Evolutionary conservation across 2,113 vertebrate species (phyloP).

Genomic region (Dipodomys spectabilis): DNA sequence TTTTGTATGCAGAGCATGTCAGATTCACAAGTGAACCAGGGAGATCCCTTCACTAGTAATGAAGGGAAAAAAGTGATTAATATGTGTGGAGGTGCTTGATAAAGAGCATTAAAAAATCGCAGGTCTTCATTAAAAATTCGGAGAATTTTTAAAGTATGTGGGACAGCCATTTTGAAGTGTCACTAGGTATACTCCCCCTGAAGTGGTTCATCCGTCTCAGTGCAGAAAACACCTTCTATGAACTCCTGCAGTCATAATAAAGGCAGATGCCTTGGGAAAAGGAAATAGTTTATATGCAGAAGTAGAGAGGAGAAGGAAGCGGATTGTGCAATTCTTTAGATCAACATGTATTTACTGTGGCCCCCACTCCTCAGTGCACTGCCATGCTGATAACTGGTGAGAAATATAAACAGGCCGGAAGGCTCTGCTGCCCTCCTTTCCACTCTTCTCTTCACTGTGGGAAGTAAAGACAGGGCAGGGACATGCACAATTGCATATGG

Average conservation of each 20-base stretch:
- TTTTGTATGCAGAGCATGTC: conserved; percentile 79
- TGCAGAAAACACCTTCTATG: conserved; percentile 63
- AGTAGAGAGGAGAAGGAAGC: conserved; percentile 57
- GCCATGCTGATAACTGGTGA: neutral
- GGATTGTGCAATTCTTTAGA: conserved; percentile 54
- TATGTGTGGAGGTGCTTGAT: conserved; percentile 12
- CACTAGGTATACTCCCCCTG: conserved; percentile 40
- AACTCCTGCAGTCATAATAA: conserved; percentile 23
- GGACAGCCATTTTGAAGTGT: conserved; percentile 63
- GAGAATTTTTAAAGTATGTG: conserved; percentile 56
- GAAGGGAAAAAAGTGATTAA: conserved; percentile 74
- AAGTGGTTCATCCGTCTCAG: conserved; percentile 57
- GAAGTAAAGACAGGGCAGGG: neutral
- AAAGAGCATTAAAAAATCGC: conserved; percentile 76
- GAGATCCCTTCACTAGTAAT: conserved; percentile 71
- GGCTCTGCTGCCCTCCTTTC: accelerated
- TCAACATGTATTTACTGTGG: neutral
- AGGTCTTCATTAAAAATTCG: conserved; percentile 72
- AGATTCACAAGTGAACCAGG: conserved; percentile 78
- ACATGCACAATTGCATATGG: neutral
- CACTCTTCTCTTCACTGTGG: neutral
- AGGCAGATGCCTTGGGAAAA: conserved; percentile 55
- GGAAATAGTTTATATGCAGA: conserved; percentile 9
- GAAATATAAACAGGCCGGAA: neutral
- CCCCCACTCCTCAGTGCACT: neutral